Evolutionary conservation across 2,888 invertebrate species (phyloP).

Genomic region (Toxonevra muliebris): DNA sequence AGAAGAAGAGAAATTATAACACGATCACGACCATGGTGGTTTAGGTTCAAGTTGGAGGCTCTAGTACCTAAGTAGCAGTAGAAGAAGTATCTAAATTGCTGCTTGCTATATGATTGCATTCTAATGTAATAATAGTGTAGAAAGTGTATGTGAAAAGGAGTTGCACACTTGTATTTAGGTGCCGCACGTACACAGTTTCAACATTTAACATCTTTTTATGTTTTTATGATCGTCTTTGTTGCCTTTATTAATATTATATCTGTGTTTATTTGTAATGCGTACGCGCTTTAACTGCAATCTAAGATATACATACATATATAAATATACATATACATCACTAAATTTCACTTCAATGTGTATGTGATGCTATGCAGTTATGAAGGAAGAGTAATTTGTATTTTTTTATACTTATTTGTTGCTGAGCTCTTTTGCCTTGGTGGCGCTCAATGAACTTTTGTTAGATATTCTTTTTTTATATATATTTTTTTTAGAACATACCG

Average conservation of each 20-base stretch:
- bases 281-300: no score
- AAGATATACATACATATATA: background rate
- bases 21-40: conserved; percentile 13
- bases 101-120: background rate
- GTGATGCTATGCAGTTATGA: conserved; percentile 18
- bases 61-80: conserved; percentile 2
- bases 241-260: conserved; percentile 8
- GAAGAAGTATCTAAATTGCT: background rate
- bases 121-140: no score
- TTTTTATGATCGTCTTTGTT: conserved; percentile 32
- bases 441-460: conserved; percentile 37
- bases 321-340: background rate
- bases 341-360: conserved; percentile 9
- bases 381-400: background rate
- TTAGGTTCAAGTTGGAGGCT: background rate
- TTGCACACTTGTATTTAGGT: conserved; percentile 29
- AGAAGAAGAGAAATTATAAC: conserved; percentile 17
- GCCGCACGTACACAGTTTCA: conserved; percentile 40
- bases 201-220: conserved; percentile 35
- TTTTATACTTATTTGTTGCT: background rate
- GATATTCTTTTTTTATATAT: no score
- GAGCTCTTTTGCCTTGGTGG: conserved; percentile 31
- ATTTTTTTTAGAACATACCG: no score
- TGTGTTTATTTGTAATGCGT: conserved; percentile 14
- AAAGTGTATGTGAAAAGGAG: no score